Evolutionary conservation across 2,888 invertebrate species (phyloP).

Genomic region (Odontothrips loti): DNA sequence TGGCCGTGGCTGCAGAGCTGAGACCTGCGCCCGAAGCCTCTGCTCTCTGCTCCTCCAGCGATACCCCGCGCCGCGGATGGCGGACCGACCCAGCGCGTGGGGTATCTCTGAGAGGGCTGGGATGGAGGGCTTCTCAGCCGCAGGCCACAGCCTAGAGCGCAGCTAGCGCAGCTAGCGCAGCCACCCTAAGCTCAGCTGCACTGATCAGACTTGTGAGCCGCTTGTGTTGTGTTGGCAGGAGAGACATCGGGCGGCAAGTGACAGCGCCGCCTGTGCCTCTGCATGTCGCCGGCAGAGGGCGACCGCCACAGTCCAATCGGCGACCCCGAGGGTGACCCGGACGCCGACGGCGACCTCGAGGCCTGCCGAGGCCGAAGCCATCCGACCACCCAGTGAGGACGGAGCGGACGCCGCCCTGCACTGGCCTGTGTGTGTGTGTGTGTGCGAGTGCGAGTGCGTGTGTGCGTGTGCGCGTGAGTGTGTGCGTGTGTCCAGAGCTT

Average conservation of each 20-base stretch:
- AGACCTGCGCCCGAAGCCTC: too few species aligned
- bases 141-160: too few species aligned
- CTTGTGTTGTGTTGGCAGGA: not conserved
- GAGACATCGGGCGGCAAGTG: constrained; percentile 11
- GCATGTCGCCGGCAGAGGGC: constrained; percentile 21
- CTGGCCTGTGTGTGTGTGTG: not conserved
- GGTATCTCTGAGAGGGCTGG: too few species aligned
- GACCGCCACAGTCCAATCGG: not conserved
- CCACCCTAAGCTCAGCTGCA: too few species aligned
- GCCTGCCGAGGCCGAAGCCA: not conserved
- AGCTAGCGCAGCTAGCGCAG: too few species aligned
- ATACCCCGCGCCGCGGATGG: too few species aligned
- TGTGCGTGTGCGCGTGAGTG: not conserved
- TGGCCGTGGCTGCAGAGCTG: too few species aligned
- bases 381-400: not conserved
- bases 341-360: not conserved
- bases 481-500: not conserved
- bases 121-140: too few species aligned
- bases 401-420: not conserved
- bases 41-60: too few species aligned
- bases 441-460: not conserved
- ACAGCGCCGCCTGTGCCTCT: constrained; percentile 23
- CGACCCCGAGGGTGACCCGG: not conserved
- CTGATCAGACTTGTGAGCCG: too few species aligned
- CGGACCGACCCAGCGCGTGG: too few species aligned